phyloP scores from a whole-genome alignment of 2,113 vertebrate species.

The Meleagris gallopavo region DNA sequence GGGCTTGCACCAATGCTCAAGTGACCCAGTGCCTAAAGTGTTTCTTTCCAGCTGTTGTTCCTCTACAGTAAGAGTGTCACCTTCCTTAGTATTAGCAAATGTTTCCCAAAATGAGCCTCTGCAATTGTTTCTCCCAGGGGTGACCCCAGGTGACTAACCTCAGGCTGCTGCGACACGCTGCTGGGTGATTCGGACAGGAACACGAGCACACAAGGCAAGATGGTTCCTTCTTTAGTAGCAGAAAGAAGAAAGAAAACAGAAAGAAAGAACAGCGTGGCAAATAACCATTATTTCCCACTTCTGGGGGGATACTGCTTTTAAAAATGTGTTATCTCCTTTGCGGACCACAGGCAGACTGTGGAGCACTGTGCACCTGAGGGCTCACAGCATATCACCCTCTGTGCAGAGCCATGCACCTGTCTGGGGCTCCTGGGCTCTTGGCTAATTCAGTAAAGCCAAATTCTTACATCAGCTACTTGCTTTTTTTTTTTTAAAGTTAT shows the following conservation, averaged over 20 bases:
- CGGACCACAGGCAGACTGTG: fast-evolving
- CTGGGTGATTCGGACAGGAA: constrained; percentile 81
- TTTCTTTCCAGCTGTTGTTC: not conserved
- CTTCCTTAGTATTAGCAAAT: not conserved
- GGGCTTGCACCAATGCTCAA: not conserved
- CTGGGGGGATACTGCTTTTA: not conserved
- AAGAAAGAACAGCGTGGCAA: not conserved
- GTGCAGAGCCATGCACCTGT: fast-evolving
- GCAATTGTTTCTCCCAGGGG: not conserved
- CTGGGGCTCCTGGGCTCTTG: fast-evolving
- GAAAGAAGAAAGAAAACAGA: too few relatives aligned
- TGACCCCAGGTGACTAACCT: not conserved
- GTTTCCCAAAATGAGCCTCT: not conserved
- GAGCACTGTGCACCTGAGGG: fast-evolving
- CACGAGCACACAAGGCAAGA: constrained; percentile 77
- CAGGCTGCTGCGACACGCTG: not conserved
- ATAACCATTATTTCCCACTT: not conserved
- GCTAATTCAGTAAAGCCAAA: not conserved
- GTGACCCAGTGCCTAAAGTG: too few relatives aligned
- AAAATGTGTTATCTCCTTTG: not conserved
- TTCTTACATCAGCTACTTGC: not conserved
- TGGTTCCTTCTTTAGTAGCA: not conserved
- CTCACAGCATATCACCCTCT: not conserved
- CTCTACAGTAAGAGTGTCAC: not conserved
- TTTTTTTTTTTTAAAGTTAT: not conserved